These are phyloP conservation scores for Plodia interpunctella DNA, from an alignment of 1,140 invertebrate genomes.

Conservation along the genomic window DNA sequence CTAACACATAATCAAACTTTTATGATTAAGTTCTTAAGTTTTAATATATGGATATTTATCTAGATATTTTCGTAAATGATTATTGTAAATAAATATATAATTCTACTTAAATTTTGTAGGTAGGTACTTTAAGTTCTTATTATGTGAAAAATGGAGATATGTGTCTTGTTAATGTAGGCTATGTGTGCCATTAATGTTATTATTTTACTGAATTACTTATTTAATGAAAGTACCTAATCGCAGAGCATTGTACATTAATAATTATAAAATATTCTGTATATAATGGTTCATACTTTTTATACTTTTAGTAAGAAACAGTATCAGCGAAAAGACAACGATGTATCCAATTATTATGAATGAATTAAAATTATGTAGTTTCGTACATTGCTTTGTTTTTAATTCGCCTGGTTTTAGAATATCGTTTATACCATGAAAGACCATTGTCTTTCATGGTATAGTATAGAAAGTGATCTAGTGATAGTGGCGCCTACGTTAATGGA, in stretches of 20 bases:
- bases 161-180: conserved; percentile 52
- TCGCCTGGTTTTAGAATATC: too few relatives aligned
- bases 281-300: neutral
- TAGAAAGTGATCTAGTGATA: too few relatives aligned
- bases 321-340: conserved; percentile 31
- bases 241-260: conserved; percentile 13
- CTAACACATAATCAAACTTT: conserved; percentile 15
- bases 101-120: neutral
- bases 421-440: too few relatives aligned
- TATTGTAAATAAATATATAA: conserved; percentile 9
- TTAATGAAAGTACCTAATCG: conserved; percentile 15
- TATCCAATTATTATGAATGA: conserved; percentile 31
- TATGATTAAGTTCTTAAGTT: neutral
- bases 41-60: neutral
- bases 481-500: too few relatives aligned
- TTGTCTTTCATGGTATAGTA: too few relatives aligned
- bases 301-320: conserved; percentile 11
- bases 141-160: neutral
- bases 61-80: neutral
- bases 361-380: conserved; percentile 14
- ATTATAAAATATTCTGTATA: conserved; percentile 18
- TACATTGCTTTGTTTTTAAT: conserved; percentile 6
- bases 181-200: conserved; percentile 70
- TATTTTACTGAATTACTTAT: conserved; percentile 39
- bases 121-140: too few relatives aligned